A percentile compares a stretch with the other conserved stretches of the same genome.
Conservation (phyloP, 2,797 vertebrate species). For the Siniperca undulata region DNA sequence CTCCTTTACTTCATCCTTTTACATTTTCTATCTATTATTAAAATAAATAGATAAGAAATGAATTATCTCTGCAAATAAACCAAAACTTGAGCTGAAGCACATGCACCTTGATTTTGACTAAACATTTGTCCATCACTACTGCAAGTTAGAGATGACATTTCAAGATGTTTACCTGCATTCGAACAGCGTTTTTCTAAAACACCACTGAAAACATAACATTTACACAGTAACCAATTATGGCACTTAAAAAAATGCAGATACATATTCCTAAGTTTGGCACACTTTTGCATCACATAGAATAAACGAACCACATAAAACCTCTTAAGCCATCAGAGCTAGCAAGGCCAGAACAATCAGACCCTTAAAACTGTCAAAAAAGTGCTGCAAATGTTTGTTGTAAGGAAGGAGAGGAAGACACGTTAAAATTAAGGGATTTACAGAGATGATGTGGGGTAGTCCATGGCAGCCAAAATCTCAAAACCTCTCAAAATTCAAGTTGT, state of each 20-base stretch:
- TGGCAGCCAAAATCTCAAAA: neutral
- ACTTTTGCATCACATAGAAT: neutral
- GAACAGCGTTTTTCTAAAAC: neutral
- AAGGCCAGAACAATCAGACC: neutral
- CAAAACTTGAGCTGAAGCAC: neutral
- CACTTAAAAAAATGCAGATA: neutral
- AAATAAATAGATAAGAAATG: neutral
- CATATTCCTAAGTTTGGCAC: neutral
- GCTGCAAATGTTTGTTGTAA: neutral
- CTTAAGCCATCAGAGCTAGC: neutral
- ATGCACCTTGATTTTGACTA: neutral
- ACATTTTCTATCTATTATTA: neutral
- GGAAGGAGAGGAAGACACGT: neutral
- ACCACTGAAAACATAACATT: neutral
- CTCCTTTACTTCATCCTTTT: neutral
- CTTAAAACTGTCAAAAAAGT: neutral
- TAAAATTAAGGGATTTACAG: neutral
- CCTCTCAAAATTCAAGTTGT: neutral
- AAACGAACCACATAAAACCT: neutral
- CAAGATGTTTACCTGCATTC: neutral
- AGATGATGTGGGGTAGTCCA: neutral
- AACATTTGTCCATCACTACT: neutral
- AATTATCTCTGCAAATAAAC: neutral
- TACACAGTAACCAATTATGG: neutral
- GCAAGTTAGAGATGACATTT: neutral